Conservation (phyloP, 2,888 invertebrate species). For the Heliconius ismenius region DNA sequence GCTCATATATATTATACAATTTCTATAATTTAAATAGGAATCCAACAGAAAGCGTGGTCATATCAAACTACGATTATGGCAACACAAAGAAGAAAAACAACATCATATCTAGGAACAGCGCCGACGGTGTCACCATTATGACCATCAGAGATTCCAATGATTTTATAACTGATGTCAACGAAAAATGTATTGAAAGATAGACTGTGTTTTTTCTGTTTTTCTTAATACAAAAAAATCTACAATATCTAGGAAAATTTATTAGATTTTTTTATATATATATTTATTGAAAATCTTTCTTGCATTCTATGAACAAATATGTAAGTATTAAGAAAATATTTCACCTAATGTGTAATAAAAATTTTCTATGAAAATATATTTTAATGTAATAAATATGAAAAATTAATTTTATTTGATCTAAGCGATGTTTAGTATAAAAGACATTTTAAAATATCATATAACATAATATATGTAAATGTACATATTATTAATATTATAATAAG, state of each 20-base stretch:
- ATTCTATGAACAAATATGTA: not conserved
- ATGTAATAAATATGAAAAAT: not conserved
- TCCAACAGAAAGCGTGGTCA: conserved; percentile 77
- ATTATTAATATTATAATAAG: not conserved
- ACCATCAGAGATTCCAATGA: conserved; percentile 68
- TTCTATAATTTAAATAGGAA: conserved; percentile 57
- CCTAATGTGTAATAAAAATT: not conserved
- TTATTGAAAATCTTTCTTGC: not conserved
- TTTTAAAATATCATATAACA: not conserved
- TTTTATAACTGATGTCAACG: conserved; percentile 63
- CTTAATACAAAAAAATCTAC: not conserved
- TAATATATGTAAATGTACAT: not conserved
- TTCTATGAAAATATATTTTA: not conserved
- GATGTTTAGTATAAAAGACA: too few relatives aligned
- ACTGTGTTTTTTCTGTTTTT: conserved; percentile 34
- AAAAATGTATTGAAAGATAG: conserved; percentile 70
- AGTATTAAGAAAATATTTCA: not conserved
- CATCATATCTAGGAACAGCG: conserved; percentile 67
- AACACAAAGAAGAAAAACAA: conserved; percentile 76
- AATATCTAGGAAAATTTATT: not conserved
- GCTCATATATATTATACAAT: not conserved
- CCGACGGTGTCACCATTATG: conserved; percentile 75
- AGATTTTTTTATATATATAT: not conserved
- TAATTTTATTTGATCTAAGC: too few relatives aligned
- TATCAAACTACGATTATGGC: conserved; percentile 78